Evolutionary conservation across 2,113 vertebrate species (phyloP), one percentile per base, ranked within the genome.

Genomic region (Antennarius striatus): DNA sequence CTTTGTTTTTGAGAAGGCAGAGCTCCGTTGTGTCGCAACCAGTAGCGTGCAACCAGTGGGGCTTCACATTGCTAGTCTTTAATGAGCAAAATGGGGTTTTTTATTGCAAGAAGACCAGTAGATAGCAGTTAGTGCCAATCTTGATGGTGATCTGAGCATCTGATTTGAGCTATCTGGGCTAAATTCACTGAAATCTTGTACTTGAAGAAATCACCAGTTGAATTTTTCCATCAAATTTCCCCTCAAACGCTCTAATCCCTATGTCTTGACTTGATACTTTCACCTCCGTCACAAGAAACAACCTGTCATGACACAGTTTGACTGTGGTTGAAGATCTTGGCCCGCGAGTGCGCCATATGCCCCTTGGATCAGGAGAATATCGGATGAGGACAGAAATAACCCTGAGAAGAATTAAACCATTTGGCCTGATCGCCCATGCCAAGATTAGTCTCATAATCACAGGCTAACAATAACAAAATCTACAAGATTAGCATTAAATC

Each of bases 381-480:
- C 49, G 78, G 79, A 78, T 52, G 4, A 47, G 50, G 80, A 79
- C 78, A 53, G 53, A 82, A 85, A 88, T 84, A 86, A 88, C 73
- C 73, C 48, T 52, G 29, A 22, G 58, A 79, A 80, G 73, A 63
- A 57, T 54, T 86, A 82, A 89, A 81, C 72, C 77, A 79, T 73
- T 86, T 74, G 82, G 74, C 73, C 58, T 39, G 14, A 68, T 66
- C 36, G 10, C 74, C 0, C 9, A 67, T 56, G 61, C 63, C 76
- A 82, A 83, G 85, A 87, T 89, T 86, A 91, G 80, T 73, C 61
- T 2, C 58, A 65, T 87, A 85, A 88, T 87, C 81, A 77, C 73
- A 47, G 63, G 77, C 81, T 87, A 88, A 89, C 83, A 77, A 86
- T 78, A 74, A 39, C 68, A 57, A 77, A 82, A 77, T 84, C 84